A percentile compares a stretch with the other conserved stretches of the same genome.
Evolutionary conservation across 1,140 invertebrate genomes (phyloP).

Genomic region (Lepidurus apus): DNA sequence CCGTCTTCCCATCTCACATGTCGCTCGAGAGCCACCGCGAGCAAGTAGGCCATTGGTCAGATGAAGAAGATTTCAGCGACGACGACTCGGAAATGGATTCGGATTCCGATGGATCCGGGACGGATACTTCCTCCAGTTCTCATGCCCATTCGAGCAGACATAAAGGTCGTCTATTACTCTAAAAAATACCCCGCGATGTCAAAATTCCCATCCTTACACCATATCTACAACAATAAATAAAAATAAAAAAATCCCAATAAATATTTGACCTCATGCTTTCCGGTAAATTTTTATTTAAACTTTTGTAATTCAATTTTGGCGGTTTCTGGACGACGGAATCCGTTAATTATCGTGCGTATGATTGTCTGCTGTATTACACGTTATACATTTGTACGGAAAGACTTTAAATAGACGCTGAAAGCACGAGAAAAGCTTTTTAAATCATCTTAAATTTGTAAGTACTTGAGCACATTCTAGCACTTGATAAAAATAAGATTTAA

Average conservation of each 20-base stretch:
- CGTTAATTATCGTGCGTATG: neutral
- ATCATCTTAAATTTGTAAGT: neutral
- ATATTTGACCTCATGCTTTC: neutral
- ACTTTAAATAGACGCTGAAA: neutral
- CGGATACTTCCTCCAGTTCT: neutral
- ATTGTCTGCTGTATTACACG: constrained; percentile 8
- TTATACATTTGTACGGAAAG: constrained; percentile 22
- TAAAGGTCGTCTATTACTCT: neutral
- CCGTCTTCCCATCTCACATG: constrained; percentile 25
- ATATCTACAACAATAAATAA: neutral
- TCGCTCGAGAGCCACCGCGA: constrained; percentile 11
- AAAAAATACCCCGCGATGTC: neutral
- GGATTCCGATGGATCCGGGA: neutral
- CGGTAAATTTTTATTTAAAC: neutral
- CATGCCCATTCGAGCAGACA: neutral
- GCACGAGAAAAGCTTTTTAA: neutral
- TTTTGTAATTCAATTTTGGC: neutral
- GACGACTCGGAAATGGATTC: neutral
- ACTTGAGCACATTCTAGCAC: neutral
- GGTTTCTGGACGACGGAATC: neutral
- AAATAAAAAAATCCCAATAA: no score
- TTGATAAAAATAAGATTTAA: neutral
- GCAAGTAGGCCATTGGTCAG: constrained; percentile 29
- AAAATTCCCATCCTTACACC: neutral
- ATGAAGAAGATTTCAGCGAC: constrained; percentile 24